These are phyloP conservation scores for Mastacembelus armatus DNA, from an alignment of 2,797 vertebrate genomes.

Conservation along the genomic window DNA sequence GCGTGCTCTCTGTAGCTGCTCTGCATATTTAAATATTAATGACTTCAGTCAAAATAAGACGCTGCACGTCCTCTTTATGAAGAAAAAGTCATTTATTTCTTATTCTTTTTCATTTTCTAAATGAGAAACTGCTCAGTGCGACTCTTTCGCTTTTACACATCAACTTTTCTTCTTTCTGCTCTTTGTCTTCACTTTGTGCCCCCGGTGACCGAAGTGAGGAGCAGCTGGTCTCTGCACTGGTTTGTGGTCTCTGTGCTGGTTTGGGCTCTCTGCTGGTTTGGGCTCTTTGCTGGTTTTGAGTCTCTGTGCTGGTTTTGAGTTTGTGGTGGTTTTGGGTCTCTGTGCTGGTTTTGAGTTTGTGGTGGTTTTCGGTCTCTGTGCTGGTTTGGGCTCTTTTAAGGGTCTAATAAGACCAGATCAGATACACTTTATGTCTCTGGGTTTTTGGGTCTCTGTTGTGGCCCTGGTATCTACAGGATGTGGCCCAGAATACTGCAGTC, in stretches of 20 bases:
- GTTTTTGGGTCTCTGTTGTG: too few species aligned
- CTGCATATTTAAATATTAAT: constrained; percentile 80
- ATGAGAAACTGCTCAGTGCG: constrained; percentile 48
- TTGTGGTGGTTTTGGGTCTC: too few species aligned
- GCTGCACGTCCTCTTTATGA: constrained; percentile 65
- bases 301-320: too few species aligned
- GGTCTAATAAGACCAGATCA: too few species aligned
- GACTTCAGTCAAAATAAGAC: constrained; percentile 68
- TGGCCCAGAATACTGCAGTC: too few species aligned
- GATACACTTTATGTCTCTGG: too few species aligned
- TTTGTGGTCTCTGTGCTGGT: not conserved
- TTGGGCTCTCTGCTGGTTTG: not conserved
- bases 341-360: too few species aligned
- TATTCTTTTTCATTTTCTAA: constrained; percentile 64
- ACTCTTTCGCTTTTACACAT: constrained; percentile 20
- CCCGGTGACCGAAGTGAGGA: not conserved
- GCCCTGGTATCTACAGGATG: too few species aligned
- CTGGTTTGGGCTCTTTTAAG: too few species aligned
- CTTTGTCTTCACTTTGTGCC: not conserved
- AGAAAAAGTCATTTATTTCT: constrained; percentile 60
- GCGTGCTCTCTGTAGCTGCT: constrained; percentile 67
- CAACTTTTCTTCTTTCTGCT: constrained; percentile 7
- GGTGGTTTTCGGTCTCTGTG: too few species aligned
- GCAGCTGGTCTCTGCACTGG: not conserved
- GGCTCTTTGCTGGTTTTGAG: not conserved